phyloP scores from a whole-genome alignment of 2,888 invertebrate genomes.

The Lysandra bellargus region DNA sequence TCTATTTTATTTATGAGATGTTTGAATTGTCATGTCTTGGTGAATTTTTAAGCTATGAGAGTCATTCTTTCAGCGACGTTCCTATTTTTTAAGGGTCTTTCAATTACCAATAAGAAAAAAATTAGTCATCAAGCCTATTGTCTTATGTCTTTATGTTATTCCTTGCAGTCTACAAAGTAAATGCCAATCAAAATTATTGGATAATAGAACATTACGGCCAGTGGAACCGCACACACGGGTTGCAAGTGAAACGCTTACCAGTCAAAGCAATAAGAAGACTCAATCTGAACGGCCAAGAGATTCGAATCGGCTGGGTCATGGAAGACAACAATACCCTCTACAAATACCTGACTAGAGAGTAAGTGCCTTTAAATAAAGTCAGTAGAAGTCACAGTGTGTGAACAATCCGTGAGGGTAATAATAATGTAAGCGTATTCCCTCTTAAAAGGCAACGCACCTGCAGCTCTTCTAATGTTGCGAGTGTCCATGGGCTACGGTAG shows the following conservation, averaged over 20 bases:
- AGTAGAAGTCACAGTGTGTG: not conserved
- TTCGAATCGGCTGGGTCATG: conserved; percentile 20
- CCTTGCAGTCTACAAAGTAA: conserved; percentile 17
- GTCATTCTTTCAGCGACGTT: too few species aligned
- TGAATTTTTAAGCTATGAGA: too few species aligned
- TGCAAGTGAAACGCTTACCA: not conserved
- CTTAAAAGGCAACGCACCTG: too few species aligned
- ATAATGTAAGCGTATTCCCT: too few species aligned
- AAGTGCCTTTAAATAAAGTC: not conserved
- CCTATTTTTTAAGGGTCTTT: too few species aligned
- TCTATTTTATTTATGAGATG: too few species aligned
- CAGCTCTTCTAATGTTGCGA: too few species aligned
- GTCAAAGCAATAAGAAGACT: not conserved
- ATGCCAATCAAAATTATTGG: not conserved
- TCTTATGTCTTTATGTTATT: not conserved
- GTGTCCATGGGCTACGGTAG: too few species aligned
- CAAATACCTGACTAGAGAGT: conserved; percentile 9
- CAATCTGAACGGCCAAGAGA: not conserved
- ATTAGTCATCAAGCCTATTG: too few species aligned
- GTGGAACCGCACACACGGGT: conserved; percentile 16
- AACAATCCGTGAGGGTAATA: not conserved
- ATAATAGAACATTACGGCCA: not conserved
- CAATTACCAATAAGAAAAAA: too few species aligned
- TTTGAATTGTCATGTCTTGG: too few species aligned
- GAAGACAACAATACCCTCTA: not conserved